phyloP scores from a whole-genome alignment of 1,140 invertebrate genomes.

The Armadillidium nasatum region DNA sequence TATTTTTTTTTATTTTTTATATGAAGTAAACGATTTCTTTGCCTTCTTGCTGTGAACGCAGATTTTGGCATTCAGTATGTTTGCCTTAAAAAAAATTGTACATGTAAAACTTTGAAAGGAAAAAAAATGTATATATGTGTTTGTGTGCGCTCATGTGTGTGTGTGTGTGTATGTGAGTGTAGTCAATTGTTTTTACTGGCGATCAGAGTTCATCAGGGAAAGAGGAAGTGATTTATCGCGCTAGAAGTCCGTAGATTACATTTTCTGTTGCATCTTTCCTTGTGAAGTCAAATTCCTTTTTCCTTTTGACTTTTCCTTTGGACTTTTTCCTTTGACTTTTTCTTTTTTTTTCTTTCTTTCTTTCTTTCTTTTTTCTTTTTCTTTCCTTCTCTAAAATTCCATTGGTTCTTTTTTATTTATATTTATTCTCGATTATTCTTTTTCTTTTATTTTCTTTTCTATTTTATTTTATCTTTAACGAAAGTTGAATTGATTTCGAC shows the following conservation, averaged over 20 bases:
- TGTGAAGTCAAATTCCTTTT: not conserved
- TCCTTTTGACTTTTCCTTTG: not conserved
- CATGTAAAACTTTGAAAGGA: too few relatives aligned
- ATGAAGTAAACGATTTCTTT: too few relatives aligned
- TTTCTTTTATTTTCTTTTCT: not conserved
- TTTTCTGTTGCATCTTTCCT: not conserved
- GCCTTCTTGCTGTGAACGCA: too few relatives aligned
- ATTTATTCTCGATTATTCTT: not conserved
- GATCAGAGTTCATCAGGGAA: constrained; percentile 7
- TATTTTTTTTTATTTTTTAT: too few relatives aligned
- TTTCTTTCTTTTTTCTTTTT: not conserved
- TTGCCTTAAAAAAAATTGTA: too few relatives aligned
- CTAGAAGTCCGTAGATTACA: not conserved
- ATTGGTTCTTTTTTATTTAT: not conserved
- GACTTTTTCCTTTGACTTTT: not conserved
- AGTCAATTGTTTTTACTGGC: not conserved
- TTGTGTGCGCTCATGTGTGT: too few relatives aligned
- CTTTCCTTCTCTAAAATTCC: not conserved
- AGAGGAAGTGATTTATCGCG: not conserved
- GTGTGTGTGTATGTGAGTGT: too few relatives aligned
- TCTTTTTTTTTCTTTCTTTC: not conserved
- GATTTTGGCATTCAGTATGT: too few relatives aligned
- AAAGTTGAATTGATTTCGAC: not conserved
- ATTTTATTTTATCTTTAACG: not conserved
- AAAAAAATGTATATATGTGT: too few relatives aligned